phyloP scores from a whole-genome alignment of 2,888 invertebrate genomes.

The Microctonus aethiopoides region DNA sequence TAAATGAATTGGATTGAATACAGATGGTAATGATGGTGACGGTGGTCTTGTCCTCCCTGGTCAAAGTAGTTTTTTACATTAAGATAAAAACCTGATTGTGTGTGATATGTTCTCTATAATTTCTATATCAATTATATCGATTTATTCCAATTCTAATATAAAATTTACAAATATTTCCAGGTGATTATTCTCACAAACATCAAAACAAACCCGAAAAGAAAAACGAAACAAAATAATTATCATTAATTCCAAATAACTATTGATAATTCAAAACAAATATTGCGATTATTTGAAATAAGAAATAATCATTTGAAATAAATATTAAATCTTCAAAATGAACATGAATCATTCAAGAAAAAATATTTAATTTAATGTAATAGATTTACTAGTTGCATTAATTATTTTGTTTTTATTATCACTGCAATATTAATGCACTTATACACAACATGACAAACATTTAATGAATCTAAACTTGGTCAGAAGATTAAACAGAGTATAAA shows the following conservation, averaged over 20 bases:
- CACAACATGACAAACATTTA: no score
- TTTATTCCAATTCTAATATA: background rate
- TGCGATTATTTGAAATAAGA: no score
- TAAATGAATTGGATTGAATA: background rate
- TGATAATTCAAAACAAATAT: no score
- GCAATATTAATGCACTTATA: no score
- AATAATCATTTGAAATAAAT: background rate
- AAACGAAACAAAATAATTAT: no score
- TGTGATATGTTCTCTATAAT: background rate
- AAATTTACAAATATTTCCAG: background rate
- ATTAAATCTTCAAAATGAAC: no score
- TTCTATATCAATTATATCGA: background rate
- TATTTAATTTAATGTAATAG: no score
- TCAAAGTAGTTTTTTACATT: constrained; percentile 19
- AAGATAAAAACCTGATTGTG: constrained; percentile 18
- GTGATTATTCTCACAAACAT: background rate
- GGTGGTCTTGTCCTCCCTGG: background rate
- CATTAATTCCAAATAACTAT: no score
- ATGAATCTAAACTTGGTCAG: background rate
- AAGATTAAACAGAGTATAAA: background rate
- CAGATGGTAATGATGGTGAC: background rate
- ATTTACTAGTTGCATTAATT: no score
- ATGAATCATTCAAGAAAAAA: no score
- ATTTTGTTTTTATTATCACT: no score
- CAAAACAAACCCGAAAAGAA: background rate